These are phyloP conservation scores for Drosophila lini DNA, from an alignment of 1,140 invertebrate genomes.

Conservation along the genomic window DNA sequence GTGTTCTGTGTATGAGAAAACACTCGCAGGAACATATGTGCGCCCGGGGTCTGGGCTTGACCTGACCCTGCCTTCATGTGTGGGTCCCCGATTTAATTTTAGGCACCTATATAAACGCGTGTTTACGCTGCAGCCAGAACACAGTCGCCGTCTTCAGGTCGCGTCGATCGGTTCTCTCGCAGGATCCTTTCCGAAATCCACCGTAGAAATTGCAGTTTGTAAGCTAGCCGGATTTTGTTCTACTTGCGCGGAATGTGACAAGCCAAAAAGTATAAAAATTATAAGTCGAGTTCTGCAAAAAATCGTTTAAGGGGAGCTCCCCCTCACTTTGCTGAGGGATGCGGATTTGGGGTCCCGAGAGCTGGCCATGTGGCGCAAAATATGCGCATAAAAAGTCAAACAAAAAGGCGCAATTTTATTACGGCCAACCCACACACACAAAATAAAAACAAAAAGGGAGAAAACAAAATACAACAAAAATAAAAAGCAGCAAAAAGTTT, in stretches of 20 bases:
- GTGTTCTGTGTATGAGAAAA: slow-evolving; percentile 7
- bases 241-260: slow-evolving; percentile 53
- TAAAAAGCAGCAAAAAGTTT: slow-evolving; percentile 73
- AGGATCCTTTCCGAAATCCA: slow-evolving; percentile 19
- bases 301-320: slow-evolving; percentile 10
- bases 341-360: slow-evolving; percentile 20
- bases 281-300: slow-evolving; percentile 40
- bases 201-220: slow-evolving; percentile 49
- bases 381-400: slow-evolving; percentile 79
- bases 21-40: slow-evolving; percentile 58
- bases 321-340: slow-evolving; percentile 1
- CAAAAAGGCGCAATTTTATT: slow-evolving; percentile 77
- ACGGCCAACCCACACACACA: slow-evolving; percentile 51
- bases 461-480: slow-evolving; percentile 26
- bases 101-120: slow-evolving; percentile 79
- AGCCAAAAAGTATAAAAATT: slow-evolving; percentile 31
- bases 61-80: slow-evolving; percentile 78
- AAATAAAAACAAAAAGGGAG: slow-evolving; percentile 19
- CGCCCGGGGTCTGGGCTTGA: slow-evolving; percentile 60
- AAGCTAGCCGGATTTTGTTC: slow-evolving; percentile 45
- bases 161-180: slow-evolving; percentile 24
- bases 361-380: slow-evolving; percentile 78
- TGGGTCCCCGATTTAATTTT: slow-evolving; percentile 76
- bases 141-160: slow-evolving; percentile 69
- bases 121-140: slow-evolving; percentile 70